Percentiles rank a stretch among this genome's conserved stretches.
These are phyloP conservation scores for Pangasius larnaudii DNA, from an alignment of 2,797 vertebrate genomes.

Conservation along the genomic window DNA sequence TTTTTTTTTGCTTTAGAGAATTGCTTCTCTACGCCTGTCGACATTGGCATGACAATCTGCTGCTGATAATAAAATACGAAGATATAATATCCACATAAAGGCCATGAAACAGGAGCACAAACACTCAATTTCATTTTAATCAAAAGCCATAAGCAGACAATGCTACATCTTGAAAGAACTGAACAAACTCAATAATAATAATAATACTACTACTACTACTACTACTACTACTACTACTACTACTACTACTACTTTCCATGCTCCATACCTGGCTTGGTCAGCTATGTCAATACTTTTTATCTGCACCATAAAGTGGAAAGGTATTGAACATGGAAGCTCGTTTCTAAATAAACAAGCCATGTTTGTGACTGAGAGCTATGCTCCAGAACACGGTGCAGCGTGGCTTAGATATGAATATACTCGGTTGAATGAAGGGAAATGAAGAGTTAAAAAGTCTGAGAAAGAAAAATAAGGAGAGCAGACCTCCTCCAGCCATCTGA, in stretches of 20 bases:
- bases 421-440: neutral
- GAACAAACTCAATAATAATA: constrained; percentile 3
- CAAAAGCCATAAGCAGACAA: constrained; percentile 31
- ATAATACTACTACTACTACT: neutral
- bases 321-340: constrained; percentile 11
- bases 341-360: constrained; percentile 35
- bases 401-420: constrained; percentile 29
- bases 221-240: too few relatives aligned
- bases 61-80: constrained; percentile 56
- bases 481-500: constrained; percentile 50
- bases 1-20: constrained; percentile 21
- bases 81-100: constrained; percentile 55
- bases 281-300: constrained; percentile 31
- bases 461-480: constrained; percentile 9
- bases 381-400: constrained; percentile 10
- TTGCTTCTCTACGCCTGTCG: constrained; percentile 45
- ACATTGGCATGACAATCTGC: constrained; percentile 56
- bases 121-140: constrained; percentile 51
- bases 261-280: constrained; percentile 19
- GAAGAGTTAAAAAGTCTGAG: neutral
- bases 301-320: constrained; percentile 26
- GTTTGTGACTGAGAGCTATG: constrained; percentile 9
- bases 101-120: constrained; percentile 45
- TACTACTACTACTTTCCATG: neutral
- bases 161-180: neutral